Percentiles rank a stretch among this genome's conserved stretches.
phyloP scores from a whole-genome alignment of 1,140 invertebrate genomes.

The Ostrea denselamellosa region DNA sequence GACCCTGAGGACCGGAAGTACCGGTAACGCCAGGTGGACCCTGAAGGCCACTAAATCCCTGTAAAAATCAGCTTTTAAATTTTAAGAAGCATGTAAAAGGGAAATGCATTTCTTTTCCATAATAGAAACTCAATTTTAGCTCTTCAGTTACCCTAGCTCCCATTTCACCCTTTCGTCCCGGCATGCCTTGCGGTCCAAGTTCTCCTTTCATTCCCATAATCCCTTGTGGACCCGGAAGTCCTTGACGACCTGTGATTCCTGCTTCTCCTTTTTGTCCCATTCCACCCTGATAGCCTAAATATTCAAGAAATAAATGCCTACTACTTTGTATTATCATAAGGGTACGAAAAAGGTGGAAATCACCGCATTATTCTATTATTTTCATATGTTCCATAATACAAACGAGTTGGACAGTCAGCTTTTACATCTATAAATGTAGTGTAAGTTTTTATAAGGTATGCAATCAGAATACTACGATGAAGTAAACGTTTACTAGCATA shows the following conservation, averaged over 20 bases:
- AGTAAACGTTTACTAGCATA: too few species aligned
- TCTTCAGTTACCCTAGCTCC: neutral
- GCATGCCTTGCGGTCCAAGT: neutral
- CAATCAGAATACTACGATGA: too few species aligned
- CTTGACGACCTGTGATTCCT: neutral
- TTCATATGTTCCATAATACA: too few species aligned
- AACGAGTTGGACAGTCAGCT: too few species aligned
- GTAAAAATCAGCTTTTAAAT: neutral
- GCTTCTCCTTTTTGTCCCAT: neutral
- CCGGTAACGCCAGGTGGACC: constrained; percentile 15
- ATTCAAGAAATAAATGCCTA: too few species aligned
- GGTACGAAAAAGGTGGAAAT: too few species aligned
- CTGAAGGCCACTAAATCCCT: constrained; percentile 11
- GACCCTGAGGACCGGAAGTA: constrained; percentile 19
- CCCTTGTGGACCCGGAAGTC: neutral
- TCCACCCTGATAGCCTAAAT: neutral
- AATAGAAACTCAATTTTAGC: too few species aligned
- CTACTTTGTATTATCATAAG: too few species aligned
- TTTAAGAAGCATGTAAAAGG: neutral
- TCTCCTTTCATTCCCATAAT: constrained; percentile 1
- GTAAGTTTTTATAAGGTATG: too few species aligned
- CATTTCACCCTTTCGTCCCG: constrained; percentile 1
- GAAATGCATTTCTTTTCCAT: too few species aligned
- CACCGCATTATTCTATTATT: too few species aligned
- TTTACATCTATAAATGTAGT: too few species aligned